A percentile compares a stretch with the other conserved stretches of the same genome.
phyloP scores from a whole-genome alignment of 2,888 invertebrate species.

The Leptinotarsa tumamoca region DNA sequence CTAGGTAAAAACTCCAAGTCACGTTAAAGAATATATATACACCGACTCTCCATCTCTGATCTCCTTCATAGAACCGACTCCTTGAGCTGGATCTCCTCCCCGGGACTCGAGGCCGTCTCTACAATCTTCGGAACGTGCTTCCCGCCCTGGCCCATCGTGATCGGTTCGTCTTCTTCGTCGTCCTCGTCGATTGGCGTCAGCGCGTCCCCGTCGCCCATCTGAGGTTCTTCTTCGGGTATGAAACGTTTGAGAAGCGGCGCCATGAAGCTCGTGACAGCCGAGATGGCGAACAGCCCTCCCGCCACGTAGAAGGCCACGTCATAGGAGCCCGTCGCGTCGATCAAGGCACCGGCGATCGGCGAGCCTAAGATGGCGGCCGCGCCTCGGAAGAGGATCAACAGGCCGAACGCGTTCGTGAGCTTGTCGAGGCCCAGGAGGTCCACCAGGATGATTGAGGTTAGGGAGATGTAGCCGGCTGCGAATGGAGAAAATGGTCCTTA shows the following conservation, averaged over 20 bases:
- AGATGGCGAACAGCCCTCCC: constrained; percentile 85
- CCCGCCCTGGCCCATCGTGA: constrained; percentile 71
- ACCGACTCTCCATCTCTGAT: constrained; percentile 6
- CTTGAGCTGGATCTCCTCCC: constrained; percentile 75
- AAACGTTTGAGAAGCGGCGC: constrained; percentile 79
- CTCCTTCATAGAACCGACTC: constrained; percentile 77
- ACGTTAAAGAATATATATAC: constrained; percentile 12
- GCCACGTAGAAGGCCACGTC: constrained; percentile 94
- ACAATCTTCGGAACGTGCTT: constrained; percentile 77
- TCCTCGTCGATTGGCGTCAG: constrained; percentile 87
- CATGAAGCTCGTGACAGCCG: constrained; percentile 86
- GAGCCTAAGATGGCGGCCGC: constrained; percentile 91
- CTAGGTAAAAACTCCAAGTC: not conserved
- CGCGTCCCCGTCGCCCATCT: constrained; percentile 69
- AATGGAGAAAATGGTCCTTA: constrained; percentile 37
- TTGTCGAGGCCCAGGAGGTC: constrained; percentile 95
- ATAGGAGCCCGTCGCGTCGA: constrained; percentile 88
- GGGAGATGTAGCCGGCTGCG: constrained; percentile 94
- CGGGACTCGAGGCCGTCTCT: constrained; percentile 78
- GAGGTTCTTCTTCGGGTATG: constrained; percentile 64
- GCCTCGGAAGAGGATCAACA: constrained; percentile 95
- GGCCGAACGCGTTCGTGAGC: constrained; percentile 96
- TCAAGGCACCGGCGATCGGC: constrained; percentile 88
- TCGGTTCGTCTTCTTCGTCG: constrained; percentile 78
- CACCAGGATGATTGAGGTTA: constrained; percentile 97